These are phyloP conservation scores for Tetramorium simillimum DNA, from an alignment of 1,140 invertebrate species.

Conservation along the genomic window DNA sequence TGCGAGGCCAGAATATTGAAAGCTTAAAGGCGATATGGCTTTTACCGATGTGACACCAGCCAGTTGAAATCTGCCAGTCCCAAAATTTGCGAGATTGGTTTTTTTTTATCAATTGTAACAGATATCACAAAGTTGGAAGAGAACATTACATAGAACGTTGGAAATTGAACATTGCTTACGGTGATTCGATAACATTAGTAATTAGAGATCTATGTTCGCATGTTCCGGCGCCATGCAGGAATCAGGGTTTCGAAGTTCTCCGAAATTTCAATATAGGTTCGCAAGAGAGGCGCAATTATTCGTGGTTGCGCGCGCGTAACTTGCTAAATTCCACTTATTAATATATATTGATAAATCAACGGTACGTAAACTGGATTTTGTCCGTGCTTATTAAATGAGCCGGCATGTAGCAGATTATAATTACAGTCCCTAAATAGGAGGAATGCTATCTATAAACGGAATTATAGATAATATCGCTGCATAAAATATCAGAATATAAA, in stretches of 20 bases:
- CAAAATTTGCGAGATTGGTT: background rate
- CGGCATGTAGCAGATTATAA: background rate
- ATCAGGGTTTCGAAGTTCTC: conserved; percentile 2
- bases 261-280: conserved; percentile 18
- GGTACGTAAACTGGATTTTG: conserved; percentile 2
- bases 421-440: background rate
- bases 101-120: background rate
- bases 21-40: conserved; percentile 18
- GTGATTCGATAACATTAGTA: conserved; percentile 10
- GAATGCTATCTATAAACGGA: background rate
- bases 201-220: conserved; percentile 10
- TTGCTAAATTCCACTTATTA: conserved; percentile 27
- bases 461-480: background rate
- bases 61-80: background rate
- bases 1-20: background rate
- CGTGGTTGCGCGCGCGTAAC: background rate
- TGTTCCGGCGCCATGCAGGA: background rate
- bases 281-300: background rate
- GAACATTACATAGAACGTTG: background rate
- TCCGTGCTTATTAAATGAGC: conserved; percentile 14
- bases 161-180: background rate
- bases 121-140: background rate
- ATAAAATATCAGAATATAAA: conserved; percentile 36
- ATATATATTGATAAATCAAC: conserved; percentile 28
- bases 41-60: background rate